Percentiles rank a stretch among this genome's conserved stretches.
phyloP scores from a whole-genome alignment of 2,797 vertebrate species.

The Synaphobranchus kaupii region DNA sequence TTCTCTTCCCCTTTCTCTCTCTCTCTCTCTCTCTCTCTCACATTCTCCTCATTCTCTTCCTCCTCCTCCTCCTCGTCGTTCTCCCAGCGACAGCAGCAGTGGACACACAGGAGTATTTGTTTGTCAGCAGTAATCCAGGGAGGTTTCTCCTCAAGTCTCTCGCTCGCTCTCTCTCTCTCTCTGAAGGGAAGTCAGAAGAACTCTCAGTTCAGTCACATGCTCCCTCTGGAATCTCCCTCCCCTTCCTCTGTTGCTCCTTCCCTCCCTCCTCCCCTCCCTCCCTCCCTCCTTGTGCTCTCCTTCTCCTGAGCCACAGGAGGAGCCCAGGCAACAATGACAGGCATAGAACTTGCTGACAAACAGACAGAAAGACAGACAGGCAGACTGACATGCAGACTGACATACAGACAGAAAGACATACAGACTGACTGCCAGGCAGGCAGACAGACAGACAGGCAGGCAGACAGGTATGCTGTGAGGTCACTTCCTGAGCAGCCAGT shows the following conservation, averaged over 20 bases:
- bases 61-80: background rate
- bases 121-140: background rate
- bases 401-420: no score
- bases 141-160: conserved; percentile 35
- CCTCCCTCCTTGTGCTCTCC: background rate
- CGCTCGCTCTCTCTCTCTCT: conserved; percentile 29
- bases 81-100: background rate
- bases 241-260: background rate
- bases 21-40: conserved; percentile 3
- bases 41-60: background rate
- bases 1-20: background rate
- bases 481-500: no score
- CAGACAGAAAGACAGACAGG: no score
- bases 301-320: background rate
- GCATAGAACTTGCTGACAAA: background rate
- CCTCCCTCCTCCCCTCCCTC: conserved; percentile 11
- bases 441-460: no score
- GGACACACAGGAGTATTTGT: background rate
- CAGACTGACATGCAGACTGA: no score
- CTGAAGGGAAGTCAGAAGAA: conserved; percentile 47
- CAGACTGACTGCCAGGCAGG: no score
- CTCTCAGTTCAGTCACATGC: conserved; percentile 57
- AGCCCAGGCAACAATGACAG: background rate
- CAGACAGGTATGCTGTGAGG: no score
- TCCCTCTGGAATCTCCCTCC: conserved; percentile 32